Base-by-base conservation (phyloP, 2,113 vertebrate species). In the Bubo blakistoni region DNA sequence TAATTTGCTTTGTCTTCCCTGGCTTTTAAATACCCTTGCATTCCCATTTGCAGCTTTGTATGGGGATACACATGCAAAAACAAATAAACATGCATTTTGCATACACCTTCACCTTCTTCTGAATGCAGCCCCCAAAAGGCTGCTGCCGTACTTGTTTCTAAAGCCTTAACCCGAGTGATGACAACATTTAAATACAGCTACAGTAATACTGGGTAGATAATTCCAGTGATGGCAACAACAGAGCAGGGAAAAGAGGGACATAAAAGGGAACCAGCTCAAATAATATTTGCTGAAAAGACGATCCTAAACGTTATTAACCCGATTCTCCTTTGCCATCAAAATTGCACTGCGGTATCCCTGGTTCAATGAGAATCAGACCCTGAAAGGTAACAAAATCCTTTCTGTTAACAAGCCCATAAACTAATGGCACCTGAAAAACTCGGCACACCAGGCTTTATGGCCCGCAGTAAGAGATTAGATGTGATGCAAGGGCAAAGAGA, bases 331-430 rank as follows among this genome's bases (percentile, higher is more conserved):
- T 84, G 70, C 65, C 34, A 46, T 79, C 94, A 81, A 59, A 94
- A 88, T 77, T 86, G 69, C 42, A 61, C 79, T 0, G 7, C 10
- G 29, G 34, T 46, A 62, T 51, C 51, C 92, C 58, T 4, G 29
- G 73, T 89, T 94, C 88, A 92, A 2, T 38, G 40, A 92, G 57
- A 94, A 76, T 65, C 69, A 95, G 72, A 52, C 30, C 49, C 80
- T 88, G 80, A 89, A 96, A 95, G 61, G 82, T 65, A 86, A 63
- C 36, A 92, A 91, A 93, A 88, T 57, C 86, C 72, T 18, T 86
- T 61, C 57, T 81, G 36, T 92, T 90, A 93, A 91, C 92, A 96
- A 88, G 90, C 57, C 52, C 34, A 79, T 90, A 89, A 96, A 87
- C 72, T 81, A 92, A 86, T 22, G 40, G 30, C 69, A 76, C 86